phyloP scores from a whole-genome alignment of 2,113 vertebrate species.

The Odocoileus virginianus region DNA sequence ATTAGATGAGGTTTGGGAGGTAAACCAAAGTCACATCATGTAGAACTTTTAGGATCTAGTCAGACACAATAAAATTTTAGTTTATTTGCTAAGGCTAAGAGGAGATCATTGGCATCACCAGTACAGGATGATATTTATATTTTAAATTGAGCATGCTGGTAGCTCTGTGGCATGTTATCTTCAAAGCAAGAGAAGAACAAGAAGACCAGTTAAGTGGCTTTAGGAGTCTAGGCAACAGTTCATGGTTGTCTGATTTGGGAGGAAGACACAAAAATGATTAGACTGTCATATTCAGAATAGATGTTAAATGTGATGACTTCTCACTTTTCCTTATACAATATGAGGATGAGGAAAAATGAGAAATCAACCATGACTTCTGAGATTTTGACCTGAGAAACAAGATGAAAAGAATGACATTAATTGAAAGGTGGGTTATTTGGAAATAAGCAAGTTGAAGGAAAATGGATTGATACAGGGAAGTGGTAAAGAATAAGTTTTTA shows the following conservation, averaged over 20 bases:
- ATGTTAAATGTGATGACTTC: neutral
- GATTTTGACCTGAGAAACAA: neutral
- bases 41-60: neutral
- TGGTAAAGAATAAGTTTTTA: neutral
- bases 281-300: neutral
- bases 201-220: neutral
- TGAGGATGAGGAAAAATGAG: neutral
- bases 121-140: neutral
- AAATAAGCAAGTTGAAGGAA: neutral
- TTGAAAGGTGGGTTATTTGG: neutral
- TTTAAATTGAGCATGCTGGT: neutral
- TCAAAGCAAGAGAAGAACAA: neutral
- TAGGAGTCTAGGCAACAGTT: neutral
- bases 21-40: neutral
- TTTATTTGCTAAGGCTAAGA: neutral
- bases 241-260: neutral
- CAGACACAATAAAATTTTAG: neutral
- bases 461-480: neutral
- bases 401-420: neutral
- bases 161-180: neutral
- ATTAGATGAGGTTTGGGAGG: neutral
- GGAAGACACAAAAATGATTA: neutral
- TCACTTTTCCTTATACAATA: neutral
- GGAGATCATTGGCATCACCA: neutral
- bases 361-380: neutral